Conservation (phyloP, 1,140 invertebrate genomes). For the Epicauta chinensis region DNA sequence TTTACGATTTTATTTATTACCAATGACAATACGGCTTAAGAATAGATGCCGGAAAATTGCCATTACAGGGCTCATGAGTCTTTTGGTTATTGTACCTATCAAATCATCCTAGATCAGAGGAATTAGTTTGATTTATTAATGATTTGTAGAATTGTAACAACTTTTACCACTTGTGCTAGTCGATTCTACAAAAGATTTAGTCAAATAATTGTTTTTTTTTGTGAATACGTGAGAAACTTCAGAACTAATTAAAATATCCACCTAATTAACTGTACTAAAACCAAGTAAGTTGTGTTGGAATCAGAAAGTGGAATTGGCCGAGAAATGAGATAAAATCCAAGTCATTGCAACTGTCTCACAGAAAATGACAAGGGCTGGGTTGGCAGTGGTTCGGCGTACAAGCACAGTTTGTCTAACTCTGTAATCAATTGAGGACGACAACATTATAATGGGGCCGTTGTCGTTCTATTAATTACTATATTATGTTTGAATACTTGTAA, state of each 20-base stretch:
- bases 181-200: too few relatives aligned
- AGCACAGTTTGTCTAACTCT: slow-evolving; percentile 1
- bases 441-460: slow-evolving; percentile 5
- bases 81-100: too few relatives aligned
- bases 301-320: neutral
- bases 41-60: too few relatives aligned
- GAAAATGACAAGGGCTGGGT: slow-evolving; percentile 1
- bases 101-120: too few relatives aligned
- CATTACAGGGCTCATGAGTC: too few relatives aligned
- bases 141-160: too few relatives aligned
- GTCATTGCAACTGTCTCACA: neutral
- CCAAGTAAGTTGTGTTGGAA: slow-evolving; percentile 6
- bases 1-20: too few relatives aligned
- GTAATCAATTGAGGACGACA: slow-evolving; percentile 8
- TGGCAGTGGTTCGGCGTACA: neutral
- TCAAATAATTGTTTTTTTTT: too few relatives aligned
- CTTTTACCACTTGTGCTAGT: too few relatives aligned
- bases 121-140: too few relatives aligned
- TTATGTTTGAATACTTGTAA: neutral
- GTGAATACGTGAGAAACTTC: too few relatives aligned
- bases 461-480: slow-evolving; percentile 3
- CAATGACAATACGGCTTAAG: too few relatives aligned
- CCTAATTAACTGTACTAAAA: slow-evolving; percentile 22
- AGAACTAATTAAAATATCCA: slow-evolving; percentile 25
- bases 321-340: slow-evolving; percentile 3